Conservation (phyloP, 2,888 invertebrate species). For the Chesias legatella region DNA sequence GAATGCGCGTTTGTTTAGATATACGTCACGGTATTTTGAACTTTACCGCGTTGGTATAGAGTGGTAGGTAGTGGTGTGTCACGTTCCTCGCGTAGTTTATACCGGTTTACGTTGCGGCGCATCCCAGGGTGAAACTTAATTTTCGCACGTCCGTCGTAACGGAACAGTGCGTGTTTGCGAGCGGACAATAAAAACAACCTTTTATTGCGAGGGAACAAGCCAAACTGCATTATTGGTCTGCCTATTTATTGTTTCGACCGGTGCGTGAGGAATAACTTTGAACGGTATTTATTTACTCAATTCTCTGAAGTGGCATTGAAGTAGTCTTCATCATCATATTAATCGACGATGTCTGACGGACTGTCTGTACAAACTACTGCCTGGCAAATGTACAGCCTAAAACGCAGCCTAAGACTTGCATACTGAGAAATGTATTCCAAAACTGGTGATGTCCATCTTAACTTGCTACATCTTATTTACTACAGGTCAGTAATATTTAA, state of each 20-base stretch:
- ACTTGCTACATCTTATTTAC: too few relatives aligned
- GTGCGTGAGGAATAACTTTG: conserved; percentile 17
- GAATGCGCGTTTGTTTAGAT: conserved; percentile 23
- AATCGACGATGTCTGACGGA: too few relatives aligned
- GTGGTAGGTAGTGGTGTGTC: conserved; percentile 16
- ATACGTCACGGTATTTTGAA: conserved; percentile 15
- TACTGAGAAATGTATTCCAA: too few relatives aligned
- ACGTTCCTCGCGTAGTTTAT: conserved; percentile 4
- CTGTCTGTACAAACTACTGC: too few relatives aligned
- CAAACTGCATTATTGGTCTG: conserved; percentile 36
- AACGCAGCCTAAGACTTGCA: too few relatives aligned
- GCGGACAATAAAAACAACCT: conserved; percentile 46
- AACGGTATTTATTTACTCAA: not conserved
- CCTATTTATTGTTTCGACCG: conserved; percentile 28
- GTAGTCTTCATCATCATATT: too few relatives aligned
- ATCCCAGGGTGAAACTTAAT: conserved; percentile 46
- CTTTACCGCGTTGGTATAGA: conserved; percentile 23
- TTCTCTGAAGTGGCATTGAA: not conserved
- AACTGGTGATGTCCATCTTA: too few relatives aligned
- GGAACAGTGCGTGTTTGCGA: conserved; percentile 49
- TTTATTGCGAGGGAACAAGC: conserved; percentile 40
- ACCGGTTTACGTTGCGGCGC: conserved; percentile 19
- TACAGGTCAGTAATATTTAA: too few relatives aligned
- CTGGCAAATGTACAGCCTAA: too few relatives aligned
- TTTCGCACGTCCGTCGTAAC: conserved; percentile 42